Base-by-base conservation (phyloP, 2,888 invertebrate species). In the Drosophila melanocephala region DNA sequence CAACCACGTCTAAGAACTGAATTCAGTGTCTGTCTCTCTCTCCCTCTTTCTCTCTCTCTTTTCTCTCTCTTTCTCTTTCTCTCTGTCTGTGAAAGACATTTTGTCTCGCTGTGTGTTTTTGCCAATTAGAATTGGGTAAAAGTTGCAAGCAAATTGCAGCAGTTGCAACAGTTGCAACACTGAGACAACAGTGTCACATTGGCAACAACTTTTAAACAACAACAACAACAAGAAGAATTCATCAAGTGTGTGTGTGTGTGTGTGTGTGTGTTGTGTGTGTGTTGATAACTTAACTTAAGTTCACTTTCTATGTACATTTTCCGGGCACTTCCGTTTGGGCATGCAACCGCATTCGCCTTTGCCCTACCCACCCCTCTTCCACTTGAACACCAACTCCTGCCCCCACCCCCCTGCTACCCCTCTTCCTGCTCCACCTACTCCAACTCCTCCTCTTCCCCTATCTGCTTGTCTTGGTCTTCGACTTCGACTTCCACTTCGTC, bases 81-180 rank as follows among this genome's bases (percentile, higher is more conserved):
- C 22, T 44, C 1, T 39, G 39, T 39, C 87, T 89, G 89, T 71
- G 70, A 74, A 62, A 86, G 89, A 89, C 87, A 87, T 64, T 83
- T 86, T 81, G 71, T 72, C 7, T 65, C 47, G 70, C 62, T 68
- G 83, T 68, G 79, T 69, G 82, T 68, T 84, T 85, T 89, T 84
- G 75, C 87, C 91, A 90, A 89, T 91, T 90, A 87, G 82, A 90
- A 81, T 90, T 87, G 74, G 84, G 78, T 47, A 84, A 89, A 88
- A 89, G 74, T 86, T 87, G 72, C 59, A 67, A 89, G 84, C 84
- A 83, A 90, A 87, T 86, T 86, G 89, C 82, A 84, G 79, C 89
- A 90, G 76, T 89, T 86, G 83, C 60, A 69, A 37, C 56, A 28
- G 81, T 89, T 90, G 83, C 62, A 67, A 57, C 57, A 57, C 28